These are phyloP conservation scores for Cryptus armator DNA, from an alignment of 2,888 invertebrate genomes.

Conservation along the genomic window DNA sequence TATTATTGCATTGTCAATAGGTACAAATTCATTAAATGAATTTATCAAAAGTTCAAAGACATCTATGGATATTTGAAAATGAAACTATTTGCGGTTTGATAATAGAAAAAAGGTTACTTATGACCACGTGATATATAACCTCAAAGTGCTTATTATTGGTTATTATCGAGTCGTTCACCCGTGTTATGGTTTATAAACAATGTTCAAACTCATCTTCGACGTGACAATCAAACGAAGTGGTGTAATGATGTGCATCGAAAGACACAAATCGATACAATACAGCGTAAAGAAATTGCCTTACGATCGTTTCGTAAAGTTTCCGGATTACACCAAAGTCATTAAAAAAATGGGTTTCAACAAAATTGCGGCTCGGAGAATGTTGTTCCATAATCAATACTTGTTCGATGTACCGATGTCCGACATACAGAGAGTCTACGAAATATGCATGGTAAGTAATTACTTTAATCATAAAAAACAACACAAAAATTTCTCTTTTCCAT, in stretches of 20 bases:
- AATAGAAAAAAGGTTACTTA: background rate
- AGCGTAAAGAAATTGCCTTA: background rate
- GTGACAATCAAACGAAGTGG: constrained; percentile 11
- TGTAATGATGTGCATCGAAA: background rate
- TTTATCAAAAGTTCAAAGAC: background rate
- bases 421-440: constrained; percentile 25
- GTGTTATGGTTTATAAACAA: constrained; percentile 35
- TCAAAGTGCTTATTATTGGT: background rate
- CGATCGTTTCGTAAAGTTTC: constrained; percentile 1
- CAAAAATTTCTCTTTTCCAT: background rate
- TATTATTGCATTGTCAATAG: background rate
- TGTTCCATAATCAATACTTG: constrained; percentile 19
- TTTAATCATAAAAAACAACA: background rate
- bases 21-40: background rate
- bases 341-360: background rate
- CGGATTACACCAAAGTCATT: constrained; percentile 23
- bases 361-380: background rate
- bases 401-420: constrained; percentile 48
- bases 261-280: background rate
- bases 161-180: background rate
- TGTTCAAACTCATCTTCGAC: constrained; percentile 41
- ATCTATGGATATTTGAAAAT: background rate
- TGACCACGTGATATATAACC: constrained; percentile 19
- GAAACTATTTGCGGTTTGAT: background rate
- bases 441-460: constrained; percentile 63